These are phyloP conservation scores for Brachionus sp. DNA, from an alignment of 1,140 invertebrate species.

Conservation along the genomic window DNA sequence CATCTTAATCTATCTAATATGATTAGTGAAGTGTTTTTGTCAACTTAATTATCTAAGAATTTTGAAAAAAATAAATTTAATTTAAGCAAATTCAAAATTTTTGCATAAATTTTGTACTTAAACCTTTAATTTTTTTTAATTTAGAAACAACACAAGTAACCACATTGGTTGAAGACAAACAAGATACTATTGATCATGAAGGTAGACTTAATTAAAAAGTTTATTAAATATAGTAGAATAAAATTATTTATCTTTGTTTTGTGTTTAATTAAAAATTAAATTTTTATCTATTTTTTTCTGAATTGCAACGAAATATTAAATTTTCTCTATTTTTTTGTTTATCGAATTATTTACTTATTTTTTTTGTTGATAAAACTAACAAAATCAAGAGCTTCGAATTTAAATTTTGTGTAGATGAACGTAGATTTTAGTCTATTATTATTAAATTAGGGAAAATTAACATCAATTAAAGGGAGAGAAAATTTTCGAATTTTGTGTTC, in stretches of 20 bases:
- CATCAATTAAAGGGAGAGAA: background rate
- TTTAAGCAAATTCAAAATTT: background rate
- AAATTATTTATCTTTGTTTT: constrained; percentile 39
- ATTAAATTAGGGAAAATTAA: background rate
- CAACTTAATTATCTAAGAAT: too few species aligned
- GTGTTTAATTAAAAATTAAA: background rate
- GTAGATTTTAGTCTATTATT: background rate
- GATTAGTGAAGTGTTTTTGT: too few species aligned
- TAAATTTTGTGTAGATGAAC: background rate
- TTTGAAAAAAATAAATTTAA: too few species aligned
- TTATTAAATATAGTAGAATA: constrained; percentile 21
- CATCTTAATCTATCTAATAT: too few species aligned
- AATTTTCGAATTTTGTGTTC: too few species aligned
- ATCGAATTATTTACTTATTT: background rate
- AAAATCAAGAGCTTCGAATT: constrained; percentile 38
- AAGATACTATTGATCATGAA: background rate
- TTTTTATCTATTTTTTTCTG: constrained; percentile 19
- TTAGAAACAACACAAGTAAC: background rate
- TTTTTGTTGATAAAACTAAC: constrained; percentile 2
- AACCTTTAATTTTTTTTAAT: background rate
- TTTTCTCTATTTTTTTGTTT: constrained; percentile 23
- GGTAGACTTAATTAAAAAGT: constrained; percentile 38
- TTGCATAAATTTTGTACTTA: background rate
- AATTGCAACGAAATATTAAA: background rate
- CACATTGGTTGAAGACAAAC: background rate